Base-by-base conservation (phyloP, 2,888 invertebrate genomes). In the Lypha dubia region DNA sequence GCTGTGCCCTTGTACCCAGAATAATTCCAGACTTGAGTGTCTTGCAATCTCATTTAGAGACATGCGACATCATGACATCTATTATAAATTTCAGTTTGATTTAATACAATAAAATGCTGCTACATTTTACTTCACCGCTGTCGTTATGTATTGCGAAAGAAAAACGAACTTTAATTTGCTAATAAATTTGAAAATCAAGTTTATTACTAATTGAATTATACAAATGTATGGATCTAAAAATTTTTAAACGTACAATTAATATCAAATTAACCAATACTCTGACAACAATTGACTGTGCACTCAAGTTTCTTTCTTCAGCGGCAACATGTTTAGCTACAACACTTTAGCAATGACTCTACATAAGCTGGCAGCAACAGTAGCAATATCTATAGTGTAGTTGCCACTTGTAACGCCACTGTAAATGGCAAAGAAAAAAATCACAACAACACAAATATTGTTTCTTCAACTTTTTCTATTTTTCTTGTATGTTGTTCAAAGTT, bases 241-340 rank as follows among this genome's bases (percentile, higher is more conserved):
- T 68, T 28, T 70, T 56, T 60, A 63, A 84, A 73, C 77, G 74
- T 77, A 68, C 70, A 81, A 84, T 84, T 84, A 65, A 77, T 68
- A 81, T 74, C 74, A 74, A 84, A 81, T 77, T 84, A 77, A 81
- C 80, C 56, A 80, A 84, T 76, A 80, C 84, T 15, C 65, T 80
- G 51, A 68, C 74, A 67, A n/a, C 32, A 56, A 32, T 17, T 41
- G 15, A 28, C 20, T n/a, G 28, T 38, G 15, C 35, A 68, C 41
- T 74, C 51, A 20, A 15, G 49, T 41, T 32, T 38, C 2, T 32
- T 56, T 65, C 24, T 38, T 38, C 11, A 44, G 35, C 32, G 70
- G 70, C 79, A 68, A n/a, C 20, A 71, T 49, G 13, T 58, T 56
- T 20, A 35, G 28, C 53, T 28, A 15, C 60, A 28, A 17, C n/a